These are phyloP conservation scores for Sitodiplosis mosellana DNA, from an alignment of 1,140 invertebrate genomes.

Conservation along the genomic window DNA sequence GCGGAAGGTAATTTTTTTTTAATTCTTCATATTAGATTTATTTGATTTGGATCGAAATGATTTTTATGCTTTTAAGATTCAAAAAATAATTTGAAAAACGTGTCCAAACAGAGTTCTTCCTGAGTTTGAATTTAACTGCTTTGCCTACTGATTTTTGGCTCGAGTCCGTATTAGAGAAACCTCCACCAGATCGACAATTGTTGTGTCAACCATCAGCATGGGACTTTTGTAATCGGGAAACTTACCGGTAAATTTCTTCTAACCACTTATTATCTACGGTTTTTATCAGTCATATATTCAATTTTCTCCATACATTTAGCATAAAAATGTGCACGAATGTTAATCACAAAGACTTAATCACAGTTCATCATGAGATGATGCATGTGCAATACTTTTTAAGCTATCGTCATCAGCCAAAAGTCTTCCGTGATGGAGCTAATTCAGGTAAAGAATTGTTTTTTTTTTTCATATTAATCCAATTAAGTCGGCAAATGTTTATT, in stretches of 20 bases:
- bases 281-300: constrained; percentile 13
- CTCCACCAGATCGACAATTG: constrained; percentile 48
- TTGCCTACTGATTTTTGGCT: constrained; percentile 68
- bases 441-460: constrained; percentile 57
- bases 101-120: constrained; percentile 76
- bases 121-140: constrained; percentile 64
- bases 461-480: too few relatives aligned
- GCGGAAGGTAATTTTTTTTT: too few relatives aligned
- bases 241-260: constrained; percentile 42
- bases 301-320: too few relatives aligned
- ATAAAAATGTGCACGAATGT: constrained; percentile 92
- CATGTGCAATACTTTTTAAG: constrained; percentile 81
- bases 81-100: too few relatives aligned
- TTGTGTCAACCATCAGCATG: constrained; percentile 78
- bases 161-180: constrained; percentile 55
- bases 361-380: constrained; percentile 85
- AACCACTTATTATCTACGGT: background rate
- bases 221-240: constrained; percentile 80
- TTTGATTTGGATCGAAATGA: too few relatives aligned
- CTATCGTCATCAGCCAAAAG: constrained; percentile 65
- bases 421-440: constrained; percentile 81
- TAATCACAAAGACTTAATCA: constrained; percentile 73
- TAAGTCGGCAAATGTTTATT: too few relatives aligned
- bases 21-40: too few relatives aligned
- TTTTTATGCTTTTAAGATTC: too few relatives aligned